Evolutionary conservation across 2,113 vertebrate species (phyloP).

Genomic region (Platysteira castanea): DNA sequence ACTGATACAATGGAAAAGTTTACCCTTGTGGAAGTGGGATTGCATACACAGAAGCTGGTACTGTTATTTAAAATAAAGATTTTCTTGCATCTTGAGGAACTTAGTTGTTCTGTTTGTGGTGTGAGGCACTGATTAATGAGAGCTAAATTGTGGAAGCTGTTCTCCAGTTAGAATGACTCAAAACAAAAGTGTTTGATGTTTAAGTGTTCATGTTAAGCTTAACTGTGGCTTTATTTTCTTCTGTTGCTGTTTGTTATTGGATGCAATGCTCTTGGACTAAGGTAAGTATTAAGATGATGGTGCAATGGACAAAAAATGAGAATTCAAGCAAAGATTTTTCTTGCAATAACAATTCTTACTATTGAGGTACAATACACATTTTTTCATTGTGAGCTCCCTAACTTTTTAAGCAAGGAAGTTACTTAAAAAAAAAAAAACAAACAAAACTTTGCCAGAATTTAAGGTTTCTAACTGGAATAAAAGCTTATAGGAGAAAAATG

Average conservation of each 20-base stretch:
- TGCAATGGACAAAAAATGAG: neutral
- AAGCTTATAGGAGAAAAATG: neutral
- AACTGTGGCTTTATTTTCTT: neutral
- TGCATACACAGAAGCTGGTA: neutral
- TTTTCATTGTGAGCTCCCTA: neutral
- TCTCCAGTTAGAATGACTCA: neutral
- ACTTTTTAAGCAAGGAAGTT: neutral
- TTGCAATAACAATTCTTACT: neutral
- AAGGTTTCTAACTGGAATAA: neutral
- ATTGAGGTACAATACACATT: neutral
- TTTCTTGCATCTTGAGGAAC: neutral
- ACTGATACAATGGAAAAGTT: neutral
- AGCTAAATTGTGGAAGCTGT: neutral
- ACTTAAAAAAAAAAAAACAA: neutral
- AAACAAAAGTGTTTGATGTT: accelerated
- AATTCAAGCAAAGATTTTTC: neutral
- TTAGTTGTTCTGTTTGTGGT: neutral
- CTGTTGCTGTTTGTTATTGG: neutral
- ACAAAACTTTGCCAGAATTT: neutral
- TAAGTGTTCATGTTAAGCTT: neutral
- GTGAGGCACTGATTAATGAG: neutral
- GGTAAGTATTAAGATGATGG: neutral
- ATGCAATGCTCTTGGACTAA: neutral
- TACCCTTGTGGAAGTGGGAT: neutral
- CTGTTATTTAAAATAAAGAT: neutral